Evolutionary conservation across 2,888 invertebrate genomes (phyloP).

Genomic region (Allygus modestus): DNA sequence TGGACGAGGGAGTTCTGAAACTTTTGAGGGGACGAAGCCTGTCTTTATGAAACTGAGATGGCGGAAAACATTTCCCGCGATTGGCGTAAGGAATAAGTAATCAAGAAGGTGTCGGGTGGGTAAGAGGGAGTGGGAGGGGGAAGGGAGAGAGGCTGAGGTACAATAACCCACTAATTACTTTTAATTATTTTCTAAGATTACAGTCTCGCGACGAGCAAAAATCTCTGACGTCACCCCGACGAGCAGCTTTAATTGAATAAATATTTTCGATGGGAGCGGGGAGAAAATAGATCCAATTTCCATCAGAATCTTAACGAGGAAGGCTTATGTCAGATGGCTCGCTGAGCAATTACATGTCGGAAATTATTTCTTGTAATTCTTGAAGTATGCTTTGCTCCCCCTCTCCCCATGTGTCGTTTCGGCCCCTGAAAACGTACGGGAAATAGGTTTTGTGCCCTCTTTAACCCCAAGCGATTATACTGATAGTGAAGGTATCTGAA

Average conservation of each 20-base stretch:
- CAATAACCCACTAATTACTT: slow-evolving; percentile 63
- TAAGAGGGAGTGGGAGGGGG: not conserved
- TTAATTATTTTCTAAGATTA: slow-evolving; percentile 64
- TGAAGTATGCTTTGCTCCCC: slow-evolving; percentile 46
- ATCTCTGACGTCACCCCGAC: slow-evolving; percentile 44
- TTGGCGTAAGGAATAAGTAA: slow-evolving; percentile 57
- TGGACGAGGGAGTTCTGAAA: slow-evolving; percentile 35
- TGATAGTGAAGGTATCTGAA: no score
- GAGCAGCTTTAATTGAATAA: slow-evolving; percentile 61
- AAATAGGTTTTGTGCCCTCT: not conserved
- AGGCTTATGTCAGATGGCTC: slow-evolving; percentile 56
- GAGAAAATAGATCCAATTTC: slow-evolving; percentile 60
- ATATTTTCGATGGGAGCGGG: slow-evolving; percentile 48
- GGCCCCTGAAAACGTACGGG: not conserved
- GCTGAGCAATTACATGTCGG: slow-evolving; percentile 58
- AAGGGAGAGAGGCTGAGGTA: slow-evolving; percentile 25
- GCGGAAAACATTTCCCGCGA: slow-evolving; percentile 46
- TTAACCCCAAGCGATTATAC: not conserved
- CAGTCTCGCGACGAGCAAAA: slow-evolving; percentile 37
- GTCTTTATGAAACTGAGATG: slow-evolving; percentile 53
- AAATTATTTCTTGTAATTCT: slow-evolving; percentile 60
- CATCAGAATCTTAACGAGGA: slow-evolving; percentile 42
- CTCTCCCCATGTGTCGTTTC: not conserved
- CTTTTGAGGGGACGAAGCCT: slow-evolving; percentile 38
- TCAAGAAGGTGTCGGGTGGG: slow-evolving; percentile 15